These are phyloP conservation scores for Hiodon alosoides DNA, from an alignment of 2,113 vertebrate species.

Conservation along the genomic window DNA sequence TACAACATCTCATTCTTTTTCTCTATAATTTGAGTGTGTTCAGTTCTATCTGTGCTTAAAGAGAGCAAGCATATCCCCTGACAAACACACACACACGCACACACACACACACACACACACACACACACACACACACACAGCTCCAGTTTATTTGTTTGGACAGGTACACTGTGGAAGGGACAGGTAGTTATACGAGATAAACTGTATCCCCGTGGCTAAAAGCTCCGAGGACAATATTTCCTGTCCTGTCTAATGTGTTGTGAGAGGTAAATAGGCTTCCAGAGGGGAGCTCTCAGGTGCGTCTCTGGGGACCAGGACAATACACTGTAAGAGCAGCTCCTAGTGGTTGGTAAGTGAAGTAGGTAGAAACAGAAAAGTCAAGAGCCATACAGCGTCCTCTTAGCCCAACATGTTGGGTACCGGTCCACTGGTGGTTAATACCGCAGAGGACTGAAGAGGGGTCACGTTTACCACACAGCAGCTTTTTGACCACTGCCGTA, in stretches of 20 bases:
- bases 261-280: conserved; percentile 34
- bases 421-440: neutral
- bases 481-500: no score
- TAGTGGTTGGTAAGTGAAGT: conserved; percentile 29
- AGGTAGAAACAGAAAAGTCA: conserved; percentile 9
- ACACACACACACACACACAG: conserved; percentile 23
- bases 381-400: neutral
- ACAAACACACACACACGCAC: neutral
- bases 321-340: conserved; percentile 25
- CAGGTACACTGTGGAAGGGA: conserved; percentile 38
- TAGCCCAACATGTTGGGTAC: neutral
- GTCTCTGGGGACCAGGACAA: conserved; percentile 32
- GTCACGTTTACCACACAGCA: neutral
- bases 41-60: neutral
- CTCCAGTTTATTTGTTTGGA: conserved; percentile 40
- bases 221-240: conserved; percentile 38
- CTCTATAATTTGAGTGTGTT: neutral
- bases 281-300: conserved; percentile 34
- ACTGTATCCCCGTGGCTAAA: conserved; percentile 38
- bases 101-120: conserved; percentile 19
- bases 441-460: no score
- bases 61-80: neutral
- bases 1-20: neutral
- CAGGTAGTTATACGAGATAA: conserved; percentile 49
- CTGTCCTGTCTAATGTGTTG: conserved; percentile 43